phyloP scores from a whole-genome alignment of 2,888 invertebrate species.

The Andrena dorsata region DNA sequence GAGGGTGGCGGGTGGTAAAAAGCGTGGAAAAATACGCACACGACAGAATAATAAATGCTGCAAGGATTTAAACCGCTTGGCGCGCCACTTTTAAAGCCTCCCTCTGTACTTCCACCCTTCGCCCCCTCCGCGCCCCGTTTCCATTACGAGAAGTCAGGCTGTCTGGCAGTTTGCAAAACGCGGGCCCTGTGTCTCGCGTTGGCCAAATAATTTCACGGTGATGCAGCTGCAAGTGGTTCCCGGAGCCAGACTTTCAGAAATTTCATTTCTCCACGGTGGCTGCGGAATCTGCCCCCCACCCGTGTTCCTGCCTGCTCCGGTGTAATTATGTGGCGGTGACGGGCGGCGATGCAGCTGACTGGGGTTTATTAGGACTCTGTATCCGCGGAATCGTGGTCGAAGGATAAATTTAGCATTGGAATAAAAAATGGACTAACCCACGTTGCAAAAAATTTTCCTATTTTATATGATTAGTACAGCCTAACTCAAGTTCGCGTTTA shows the following conservation, averaged over 20 bases:
- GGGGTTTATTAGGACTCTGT: background rate
- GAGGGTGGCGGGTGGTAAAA: background rate
- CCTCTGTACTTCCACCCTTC: background rate
- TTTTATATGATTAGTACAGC: no score
- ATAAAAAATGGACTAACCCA: background rate
- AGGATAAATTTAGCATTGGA: background rate
- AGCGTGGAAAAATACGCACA: slow-evolving; percentile 26
- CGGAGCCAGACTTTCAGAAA: slow-evolving; percentile 42
- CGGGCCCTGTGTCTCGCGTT: slow-evolving; percentile 48
- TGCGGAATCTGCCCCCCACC: background rate
- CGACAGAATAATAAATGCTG: slow-evolving; percentile 52
- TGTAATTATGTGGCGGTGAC: slow-evolving; percentile 3
- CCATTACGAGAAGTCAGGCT: slow-evolving; percentile 45
- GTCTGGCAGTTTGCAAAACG: slow-evolving; percentile 59
- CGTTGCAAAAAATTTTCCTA: background rate
- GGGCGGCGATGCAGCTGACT: background rate
- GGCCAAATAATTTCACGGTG: slow-evolving; percentile 72
- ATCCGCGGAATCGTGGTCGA: background rate
- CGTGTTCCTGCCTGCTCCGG: slow-evolving; percentile 9
- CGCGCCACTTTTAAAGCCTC: slow-evolving; percentile 54
- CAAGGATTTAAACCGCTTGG: slow-evolving; percentile 62
- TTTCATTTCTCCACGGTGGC: slow-evolving; percentile 55
- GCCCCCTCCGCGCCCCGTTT: slow-evolving; percentile 14
- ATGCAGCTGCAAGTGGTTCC: slow-evolving; percentile 53
- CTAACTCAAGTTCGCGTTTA: no score